Evolutionary conservation across 2,797 vertebrate genomes (phyloP).

Genomic region (Ispidina picta): DNA sequence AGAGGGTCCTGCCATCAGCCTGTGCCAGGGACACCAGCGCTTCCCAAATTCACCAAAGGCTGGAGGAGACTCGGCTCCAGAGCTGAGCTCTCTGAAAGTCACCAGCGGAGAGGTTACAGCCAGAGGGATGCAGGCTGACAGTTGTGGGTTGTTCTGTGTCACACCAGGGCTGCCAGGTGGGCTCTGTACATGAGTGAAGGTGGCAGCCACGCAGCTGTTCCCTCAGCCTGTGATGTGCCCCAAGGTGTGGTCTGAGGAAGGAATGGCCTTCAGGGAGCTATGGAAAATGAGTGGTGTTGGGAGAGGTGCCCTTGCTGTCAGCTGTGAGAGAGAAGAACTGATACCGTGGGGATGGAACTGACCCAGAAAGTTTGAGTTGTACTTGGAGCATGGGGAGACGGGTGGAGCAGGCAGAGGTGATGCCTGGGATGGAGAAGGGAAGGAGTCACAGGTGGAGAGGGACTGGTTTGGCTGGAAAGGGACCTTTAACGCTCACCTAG

Average conservation of each 20-base stretch:
- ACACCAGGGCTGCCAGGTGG: too few relatives aligned
- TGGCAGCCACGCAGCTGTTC: background rate
- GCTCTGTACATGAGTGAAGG: accelerated
- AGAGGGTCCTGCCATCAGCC: background rate
- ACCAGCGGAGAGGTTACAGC: background rate
- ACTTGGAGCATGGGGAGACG: background rate
- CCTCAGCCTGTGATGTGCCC: background rate
- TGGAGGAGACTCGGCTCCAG: background rate
- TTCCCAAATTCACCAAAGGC: background rate
- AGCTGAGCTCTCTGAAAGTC: accelerated
- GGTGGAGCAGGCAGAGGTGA: background rate
- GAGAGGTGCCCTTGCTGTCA: background rate
- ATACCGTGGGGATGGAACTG: background rate
- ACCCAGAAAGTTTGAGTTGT: background rate
- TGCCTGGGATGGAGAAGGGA: background rate
- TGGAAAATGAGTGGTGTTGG: accelerated
- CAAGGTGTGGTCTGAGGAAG: background rate
- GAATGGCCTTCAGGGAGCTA: background rate
- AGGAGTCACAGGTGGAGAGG: background rate
- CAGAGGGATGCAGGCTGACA: background rate
- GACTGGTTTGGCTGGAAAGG: background rate
- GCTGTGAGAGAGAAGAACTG: background rate
- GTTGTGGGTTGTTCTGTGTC: accelerated
- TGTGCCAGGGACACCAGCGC: background rate
- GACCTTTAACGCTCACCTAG: background rate